Evolutionary conservation across 2,797 vertebrate genomes (phyloP), one percentile per base, ranked within the genome.

Genomic region (Serranus cabrilla): DNA sequence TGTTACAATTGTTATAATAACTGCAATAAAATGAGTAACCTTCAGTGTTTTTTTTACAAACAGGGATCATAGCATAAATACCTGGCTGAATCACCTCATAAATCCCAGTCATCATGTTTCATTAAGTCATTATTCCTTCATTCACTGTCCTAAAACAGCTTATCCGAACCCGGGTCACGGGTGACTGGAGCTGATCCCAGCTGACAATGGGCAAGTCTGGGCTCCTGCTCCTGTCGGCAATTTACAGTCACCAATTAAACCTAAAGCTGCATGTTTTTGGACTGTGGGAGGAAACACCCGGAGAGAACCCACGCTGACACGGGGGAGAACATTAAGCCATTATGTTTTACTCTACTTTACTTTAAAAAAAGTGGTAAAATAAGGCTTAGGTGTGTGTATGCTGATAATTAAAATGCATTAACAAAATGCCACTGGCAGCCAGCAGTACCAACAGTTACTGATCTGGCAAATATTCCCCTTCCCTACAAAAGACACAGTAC

Each of bases 391-490:
- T 58, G 6, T 34, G 6, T 34, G 34, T 20, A 4, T 55, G 16
- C 11, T 11, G 21, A 20, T 61, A 58, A 54, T 71, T 39, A 46
- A 58, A 18, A 50, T 58, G 12, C 21, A 58, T 66, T 43, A 23
- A 43, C 47, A 61, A 57, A 74, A 37, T 45, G 40, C 23, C 46
- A 59, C 17, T 37, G 25, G 58, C 56, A 47, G 18, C 40, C 61
- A 62, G 42, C 68, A 72, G 49, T 31, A 47, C 34, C 39, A 74
- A 49, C 73, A 57, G 47, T 58, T 31, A 74, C 6, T 66, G 43
- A 82, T 82, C 31, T 54, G 66, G 47, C 31, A 71, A 79, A 81
- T 66, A 72, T 31, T 54, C 47, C 21, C 43, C 6, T 51, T 25
- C 7, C 23, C 43, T 63, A 56, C 37, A 37, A 61, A 74, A 77